These are phyloP conservation scores for Caenorhabditis sinica DNA, from an alignment of 2,888 invertebrate genomes.

Conservation along the genomic window DNA sequence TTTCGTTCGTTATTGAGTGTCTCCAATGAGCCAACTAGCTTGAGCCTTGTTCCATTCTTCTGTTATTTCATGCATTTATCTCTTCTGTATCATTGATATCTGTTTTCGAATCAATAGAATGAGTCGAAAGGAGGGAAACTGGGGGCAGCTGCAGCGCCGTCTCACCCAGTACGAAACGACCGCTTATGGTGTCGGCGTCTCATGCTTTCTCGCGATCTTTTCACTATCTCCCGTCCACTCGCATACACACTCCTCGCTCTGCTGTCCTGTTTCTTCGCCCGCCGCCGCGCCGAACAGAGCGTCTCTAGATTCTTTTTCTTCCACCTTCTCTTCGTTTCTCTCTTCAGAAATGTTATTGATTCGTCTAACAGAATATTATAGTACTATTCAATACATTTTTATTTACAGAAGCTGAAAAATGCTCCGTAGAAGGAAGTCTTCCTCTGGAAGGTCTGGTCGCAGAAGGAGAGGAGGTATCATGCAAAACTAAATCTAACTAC, in stretches of 20 bases:
- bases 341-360: constrained; percentile 35
- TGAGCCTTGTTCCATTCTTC: no score
- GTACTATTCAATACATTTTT: neutral
- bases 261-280: constrained; percentile 34
- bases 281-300: constrained; percentile 54
- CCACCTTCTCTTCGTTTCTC: constrained; percentile 33
- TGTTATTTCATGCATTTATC: neutral
- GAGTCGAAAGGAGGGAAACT: constrained; percentile 22
- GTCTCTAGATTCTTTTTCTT: constrained; percentile 50
- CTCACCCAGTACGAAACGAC: constrained; percentile 35
- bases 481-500: neutral
- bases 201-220: constrained; percentile 5
- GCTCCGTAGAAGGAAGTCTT: constrained; percentile 58
- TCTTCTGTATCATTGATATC: constrained; percentile 16
- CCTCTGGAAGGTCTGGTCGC: constrained; percentile 26
- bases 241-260: constrained; percentile 23
- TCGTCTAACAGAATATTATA: neutral
- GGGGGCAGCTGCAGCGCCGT: constrained; percentile 55
- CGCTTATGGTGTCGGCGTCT: constrained; percentile 43
- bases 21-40: no score
- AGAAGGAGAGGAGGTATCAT: constrained; percentile 40
- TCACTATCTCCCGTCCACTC: constrained; percentile 19
- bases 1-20: no score
- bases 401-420: constrained; percentile 33
- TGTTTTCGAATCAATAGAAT: constrained; percentile 46